phyloP scores from a whole-genome alignment of 2,113 vertebrate species.

The Acinonyx jubatus region DNA sequence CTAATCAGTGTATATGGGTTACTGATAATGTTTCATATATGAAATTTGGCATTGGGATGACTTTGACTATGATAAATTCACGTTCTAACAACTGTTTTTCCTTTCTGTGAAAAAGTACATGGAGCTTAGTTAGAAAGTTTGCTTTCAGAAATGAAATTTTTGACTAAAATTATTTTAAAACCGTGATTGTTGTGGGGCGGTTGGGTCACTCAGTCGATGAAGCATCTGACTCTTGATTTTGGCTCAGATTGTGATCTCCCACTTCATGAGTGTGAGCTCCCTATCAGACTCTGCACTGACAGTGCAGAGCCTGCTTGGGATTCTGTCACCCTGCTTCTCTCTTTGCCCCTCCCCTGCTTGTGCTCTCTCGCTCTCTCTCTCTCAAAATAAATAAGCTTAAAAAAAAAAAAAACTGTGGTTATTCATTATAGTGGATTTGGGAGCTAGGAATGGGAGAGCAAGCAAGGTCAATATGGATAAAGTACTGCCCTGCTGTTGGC shows the following conservation, averaged over 20 bases:
- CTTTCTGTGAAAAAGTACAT: not conserved
- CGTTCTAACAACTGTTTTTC: not conserved
- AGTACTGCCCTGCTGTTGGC: not conserved
- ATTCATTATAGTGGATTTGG: not conserved
- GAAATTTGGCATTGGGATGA: not conserved
- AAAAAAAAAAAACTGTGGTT: not conserved
- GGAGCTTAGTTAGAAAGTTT: not conserved
- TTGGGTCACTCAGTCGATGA: too few relatives aligned
- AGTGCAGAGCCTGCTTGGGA: too few relatives aligned
- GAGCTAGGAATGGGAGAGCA: not conserved
- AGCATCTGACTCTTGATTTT: too few relatives aligned
- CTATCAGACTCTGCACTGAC: too few relatives aligned
- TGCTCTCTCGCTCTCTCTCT: too few relatives aligned
- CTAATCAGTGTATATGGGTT: not conserved
- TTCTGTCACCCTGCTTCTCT: too few relatives aligned
- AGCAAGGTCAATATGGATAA: not conserved
- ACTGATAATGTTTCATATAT: not conserved
- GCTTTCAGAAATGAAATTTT: constrained; percentile 1
- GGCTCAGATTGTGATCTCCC: too few relatives aligned
- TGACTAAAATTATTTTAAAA: constrained; percentile 16
- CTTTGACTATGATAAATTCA: not conserved
- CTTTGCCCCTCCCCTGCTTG: too few relatives aligned
- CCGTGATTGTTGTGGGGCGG: not conserved
- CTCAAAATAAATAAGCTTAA: too few relatives aligned
- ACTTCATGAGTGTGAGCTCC: too few relatives aligned